A percentile compares a stretch with the other conserved stretches of the same genome.
Conservation (phyloP, 2,797 vertebrate species). For the Diplodus puntazzo region DNA sequence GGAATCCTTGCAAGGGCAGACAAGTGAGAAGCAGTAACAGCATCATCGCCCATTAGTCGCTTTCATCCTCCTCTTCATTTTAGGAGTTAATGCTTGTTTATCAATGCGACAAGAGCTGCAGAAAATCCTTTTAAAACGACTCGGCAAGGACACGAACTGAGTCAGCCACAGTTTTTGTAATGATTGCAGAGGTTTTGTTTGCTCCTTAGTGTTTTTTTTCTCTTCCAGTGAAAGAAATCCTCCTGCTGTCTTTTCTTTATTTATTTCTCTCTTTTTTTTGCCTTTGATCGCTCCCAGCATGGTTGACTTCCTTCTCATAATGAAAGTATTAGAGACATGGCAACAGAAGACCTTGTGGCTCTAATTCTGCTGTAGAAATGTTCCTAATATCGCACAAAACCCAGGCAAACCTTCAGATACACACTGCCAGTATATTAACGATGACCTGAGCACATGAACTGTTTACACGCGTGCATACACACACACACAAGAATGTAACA, state of each 20-base stretch:
- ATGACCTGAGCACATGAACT: constrained; percentile 25
- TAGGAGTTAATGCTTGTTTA: constrained; percentile 59
- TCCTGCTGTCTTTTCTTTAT: constrained; percentile 35
- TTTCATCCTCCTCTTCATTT: constrained; percentile 37
- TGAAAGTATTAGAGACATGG: constrained; percentile 54
- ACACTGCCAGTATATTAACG: neutral
- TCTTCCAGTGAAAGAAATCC: constrained; percentile 28
- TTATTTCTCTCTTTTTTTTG: constrained; percentile 2
- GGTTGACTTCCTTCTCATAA: constrained; percentile 53
- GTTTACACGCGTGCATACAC: constrained; percentile 7
- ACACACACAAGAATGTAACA: constrained; percentile 44
- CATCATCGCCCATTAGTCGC: constrained; percentile 25
- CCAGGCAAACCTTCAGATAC: constrained; percentile 28
- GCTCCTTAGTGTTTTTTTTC: constrained; percentile 12
- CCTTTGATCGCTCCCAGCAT: constrained; percentile 44
- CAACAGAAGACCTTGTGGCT: constrained; percentile 44
- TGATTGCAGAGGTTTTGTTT: constrained; percentile 49
- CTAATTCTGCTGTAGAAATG: constrained; percentile 62
- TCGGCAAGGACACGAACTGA: constrained; percentile 21
- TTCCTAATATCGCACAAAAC: constrained; percentile 64
- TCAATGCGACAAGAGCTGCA: constrained; percentile 36
- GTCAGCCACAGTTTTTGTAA: constrained; percentile 30
- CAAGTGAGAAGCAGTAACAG: neutral
- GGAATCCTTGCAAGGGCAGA: neutral
- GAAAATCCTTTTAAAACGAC: constrained; percentile 56